phyloP scores from a whole-genome alignment of 2,797 vertebrate genomes.

The Prunella strophiata region DNA sequence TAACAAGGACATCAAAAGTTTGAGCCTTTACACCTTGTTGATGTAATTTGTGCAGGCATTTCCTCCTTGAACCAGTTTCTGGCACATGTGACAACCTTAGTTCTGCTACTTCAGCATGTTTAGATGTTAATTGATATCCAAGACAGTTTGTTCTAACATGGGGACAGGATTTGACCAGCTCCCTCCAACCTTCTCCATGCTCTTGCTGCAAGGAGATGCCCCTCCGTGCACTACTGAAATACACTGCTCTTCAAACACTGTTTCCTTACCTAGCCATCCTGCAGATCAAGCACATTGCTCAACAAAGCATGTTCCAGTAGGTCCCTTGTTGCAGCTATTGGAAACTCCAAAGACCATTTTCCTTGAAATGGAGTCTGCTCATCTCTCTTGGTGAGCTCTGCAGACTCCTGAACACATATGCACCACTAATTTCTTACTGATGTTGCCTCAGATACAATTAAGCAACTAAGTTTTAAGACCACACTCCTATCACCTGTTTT shows the following conservation, averaged over 20 bases:
- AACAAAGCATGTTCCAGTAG: neutral
- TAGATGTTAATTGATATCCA: neutral
- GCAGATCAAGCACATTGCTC: neutral
- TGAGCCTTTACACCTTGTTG: neutral
- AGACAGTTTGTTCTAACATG: neutral
- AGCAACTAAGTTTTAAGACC: neutral
- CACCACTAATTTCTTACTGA: neutral
- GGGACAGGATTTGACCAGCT: neutral
- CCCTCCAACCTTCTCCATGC: neutral
- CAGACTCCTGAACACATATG: neutral
- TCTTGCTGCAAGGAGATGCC: neutral
- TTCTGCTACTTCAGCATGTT: neutral
- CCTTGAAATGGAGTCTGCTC: neutral
- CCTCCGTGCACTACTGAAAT: neutral
- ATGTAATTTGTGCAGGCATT: neutral
- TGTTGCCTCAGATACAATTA: neutral
- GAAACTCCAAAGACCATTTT: neutral
- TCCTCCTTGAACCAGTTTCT: neutral
- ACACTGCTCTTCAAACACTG: neutral
- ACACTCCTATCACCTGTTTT: accelerated
- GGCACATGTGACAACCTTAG: neutral
- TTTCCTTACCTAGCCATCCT: neutral
- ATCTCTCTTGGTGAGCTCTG: neutral
- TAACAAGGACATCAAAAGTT: neutral
- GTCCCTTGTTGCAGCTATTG: neutral